Evolutionary conservation across 2,113 vertebrate species (phyloP).

Genomic region (Aptenodytes forsteri): DNA sequence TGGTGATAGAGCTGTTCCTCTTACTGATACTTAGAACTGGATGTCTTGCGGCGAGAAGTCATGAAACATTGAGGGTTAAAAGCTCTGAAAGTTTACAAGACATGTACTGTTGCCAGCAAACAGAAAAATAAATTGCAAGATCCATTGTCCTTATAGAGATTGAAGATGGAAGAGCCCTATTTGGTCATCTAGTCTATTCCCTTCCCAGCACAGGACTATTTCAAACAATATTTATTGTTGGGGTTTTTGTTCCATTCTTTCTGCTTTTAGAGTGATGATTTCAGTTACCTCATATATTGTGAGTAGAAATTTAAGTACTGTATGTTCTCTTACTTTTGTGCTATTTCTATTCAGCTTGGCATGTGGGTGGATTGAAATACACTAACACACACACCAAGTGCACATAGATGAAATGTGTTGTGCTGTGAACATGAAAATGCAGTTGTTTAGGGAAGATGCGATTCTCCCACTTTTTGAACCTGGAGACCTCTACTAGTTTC

Average conservation of each 20-base stretch:
- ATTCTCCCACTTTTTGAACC: conserved; percentile 31
- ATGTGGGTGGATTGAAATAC: conserved; percentile 63
- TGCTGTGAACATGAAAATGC: conserved; percentile 46
- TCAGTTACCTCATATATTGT: conserved; percentile 45
- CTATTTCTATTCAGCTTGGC: conserved; percentile 65
- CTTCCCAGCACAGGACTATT: conserved; percentile 1
- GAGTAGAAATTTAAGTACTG: conserved; percentile 58
- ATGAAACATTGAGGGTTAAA: neutral
- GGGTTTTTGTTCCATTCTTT: neutral
- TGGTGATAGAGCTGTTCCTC: neutral
- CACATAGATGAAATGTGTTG: conserved; percentile 60
- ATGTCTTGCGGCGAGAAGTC: neutral
- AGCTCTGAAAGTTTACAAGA: neutral
- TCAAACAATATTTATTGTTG: neutral
- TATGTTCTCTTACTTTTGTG: conserved; percentile 64
- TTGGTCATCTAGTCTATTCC: neutral
- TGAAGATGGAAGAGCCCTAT: neutral
- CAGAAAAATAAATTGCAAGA: neutral
- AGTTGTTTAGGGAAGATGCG: conserved; percentile 54
- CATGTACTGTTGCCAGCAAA: neutral
- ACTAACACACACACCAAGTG: conserved; percentile 62
- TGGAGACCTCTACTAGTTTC: neutral
- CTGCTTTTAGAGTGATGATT: conserved; percentile 39
- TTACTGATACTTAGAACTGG: neutral
- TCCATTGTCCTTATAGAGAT: neutral